phyloP scores from a whole-genome alignment of 2,113 vertebrate species.

The Catharus bicknelli region DNA sequence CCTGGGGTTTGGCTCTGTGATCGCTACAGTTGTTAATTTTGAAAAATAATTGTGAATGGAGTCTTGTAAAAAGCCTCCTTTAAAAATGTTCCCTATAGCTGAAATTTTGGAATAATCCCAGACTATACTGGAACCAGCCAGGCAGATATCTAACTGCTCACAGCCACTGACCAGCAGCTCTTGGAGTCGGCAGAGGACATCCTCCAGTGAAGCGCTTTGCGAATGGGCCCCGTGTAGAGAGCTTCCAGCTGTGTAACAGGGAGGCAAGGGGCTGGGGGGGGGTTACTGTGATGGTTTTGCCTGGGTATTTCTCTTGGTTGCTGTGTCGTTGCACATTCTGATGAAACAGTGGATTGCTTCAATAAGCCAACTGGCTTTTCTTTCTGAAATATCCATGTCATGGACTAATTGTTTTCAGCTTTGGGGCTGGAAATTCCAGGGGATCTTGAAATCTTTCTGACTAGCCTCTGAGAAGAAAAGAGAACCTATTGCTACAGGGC shows the following conservation, averaged over 20 bases:
- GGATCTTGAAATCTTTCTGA: neutral
- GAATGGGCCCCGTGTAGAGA: rapidly evolving
- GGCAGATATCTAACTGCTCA: neutral
- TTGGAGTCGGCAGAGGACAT: neutral
- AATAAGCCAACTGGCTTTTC: neutral
- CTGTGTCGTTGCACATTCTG: neutral
- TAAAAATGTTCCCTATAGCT: neutral
- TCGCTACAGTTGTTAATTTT: constrained; percentile 21
- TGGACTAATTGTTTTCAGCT: neutral
- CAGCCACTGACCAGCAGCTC: neutral
- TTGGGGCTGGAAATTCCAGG: neutral
- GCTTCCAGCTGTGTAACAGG: neutral
- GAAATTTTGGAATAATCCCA: neutral
- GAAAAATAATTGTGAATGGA: constrained; percentile 24
- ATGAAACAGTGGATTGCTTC: neutral
- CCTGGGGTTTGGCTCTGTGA: neutral
- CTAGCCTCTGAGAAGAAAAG: neutral
- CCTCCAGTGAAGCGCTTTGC: neutral
- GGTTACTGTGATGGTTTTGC: neutral
- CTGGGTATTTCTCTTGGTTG: neutral
- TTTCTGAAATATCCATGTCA: neutral
- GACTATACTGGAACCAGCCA: neutral
- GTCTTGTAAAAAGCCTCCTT: neutral
- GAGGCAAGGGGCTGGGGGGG: neutral
- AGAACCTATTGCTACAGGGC: neutral